These are phyloP conservation scores for Dolomedes plantarius DNA, from an alignment of 2,888 invertebrate genomes.

Conservation along the genomic window DNA sequence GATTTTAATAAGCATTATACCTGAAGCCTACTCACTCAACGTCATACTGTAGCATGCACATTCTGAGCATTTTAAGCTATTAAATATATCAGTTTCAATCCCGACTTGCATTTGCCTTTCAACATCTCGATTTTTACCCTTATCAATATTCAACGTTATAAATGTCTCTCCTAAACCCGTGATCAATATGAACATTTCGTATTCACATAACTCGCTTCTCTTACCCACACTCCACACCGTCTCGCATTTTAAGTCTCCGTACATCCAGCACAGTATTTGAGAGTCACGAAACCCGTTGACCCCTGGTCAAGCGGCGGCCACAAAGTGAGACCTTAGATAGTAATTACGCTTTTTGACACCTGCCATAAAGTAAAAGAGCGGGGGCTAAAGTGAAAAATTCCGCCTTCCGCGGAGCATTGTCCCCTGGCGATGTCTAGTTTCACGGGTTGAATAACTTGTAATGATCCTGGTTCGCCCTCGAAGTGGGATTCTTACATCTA, in stretches of 20 bases:
- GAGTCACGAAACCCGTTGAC: constrained; percentile 20
- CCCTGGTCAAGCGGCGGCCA: constrained; percentile 24
- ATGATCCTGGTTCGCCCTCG: neutral
- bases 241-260: neutral
- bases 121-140: no score
- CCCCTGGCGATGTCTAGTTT: neutral
- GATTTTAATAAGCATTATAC: no score
- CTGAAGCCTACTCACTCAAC: no score
- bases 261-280: neutral
- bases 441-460: neutral
- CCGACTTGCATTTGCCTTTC: no score
- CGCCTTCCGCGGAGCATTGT: neutral
- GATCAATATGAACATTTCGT: neutral
- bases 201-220: neutral
- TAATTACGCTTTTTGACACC: constrained; percentile 48
- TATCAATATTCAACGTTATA: no score
- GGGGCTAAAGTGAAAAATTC: constrained; percentile 8
- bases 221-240: neutral
- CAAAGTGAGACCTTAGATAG: neutral
- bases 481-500: no score
- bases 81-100: no score
- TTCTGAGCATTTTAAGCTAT: no score
- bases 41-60: no score
- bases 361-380: neutral
- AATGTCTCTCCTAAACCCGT: no score